Evolutionary conservation across 2,888 invertebrate genomes (phyloP).

Genomic region (Tanytarsus gracilentus): DNA sequence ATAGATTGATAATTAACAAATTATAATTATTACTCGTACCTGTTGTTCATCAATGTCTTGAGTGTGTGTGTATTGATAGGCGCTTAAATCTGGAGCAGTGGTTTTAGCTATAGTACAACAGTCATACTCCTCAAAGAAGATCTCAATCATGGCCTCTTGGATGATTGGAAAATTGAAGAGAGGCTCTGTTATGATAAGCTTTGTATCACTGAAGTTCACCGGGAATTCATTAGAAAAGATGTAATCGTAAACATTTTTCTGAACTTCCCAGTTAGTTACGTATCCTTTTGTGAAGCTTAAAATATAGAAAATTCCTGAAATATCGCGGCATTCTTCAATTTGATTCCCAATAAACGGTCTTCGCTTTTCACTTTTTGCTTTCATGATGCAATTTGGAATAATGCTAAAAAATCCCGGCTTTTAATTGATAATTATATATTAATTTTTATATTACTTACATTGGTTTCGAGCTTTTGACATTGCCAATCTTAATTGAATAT

Average conservation of each 20-base stretch:
- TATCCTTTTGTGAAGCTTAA: constrained; percentile 93
- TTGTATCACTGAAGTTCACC: constrained; percentile 66
- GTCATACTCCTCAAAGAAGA: constrained; percentile 96
- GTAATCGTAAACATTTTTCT: constrained; percentile 90
- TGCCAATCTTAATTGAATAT: constrained; percentile 77
- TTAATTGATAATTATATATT: constrained; percentile 16
- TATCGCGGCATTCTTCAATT: constrained; percentile 92
- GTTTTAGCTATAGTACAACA: constrained; percentile 71
- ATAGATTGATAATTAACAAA: too few relatives aligned
- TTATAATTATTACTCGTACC: too few relatives aligned
- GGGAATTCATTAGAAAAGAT: constrained; percentile 79
- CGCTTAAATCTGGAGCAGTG: constrained; percentile 72
- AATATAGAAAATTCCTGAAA: constrained; percentile 88
- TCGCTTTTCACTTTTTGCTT: constrained; percentile 92
- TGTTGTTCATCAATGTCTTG: constrained; percentile 45
- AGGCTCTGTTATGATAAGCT: constrained; percentile 86
- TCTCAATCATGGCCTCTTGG: constrained; percentile 88
- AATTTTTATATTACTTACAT: constrained; percentile 44
- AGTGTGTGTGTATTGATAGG: constrained; percentile 53
- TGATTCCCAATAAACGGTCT: constrained; percentile 90
- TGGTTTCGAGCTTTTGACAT: constrained; percentile 56
- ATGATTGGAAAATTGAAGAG: constrained; percentile 83
- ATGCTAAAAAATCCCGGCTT: constrained; percentile 44
- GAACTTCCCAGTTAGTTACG: constrained; percentile 90
- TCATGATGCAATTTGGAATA: constrained; percentile 93